Evolutionary conservation across 2,113 vertebrate species (phyloP).

Genomic region (Sebastes schlegelii): DNA sequence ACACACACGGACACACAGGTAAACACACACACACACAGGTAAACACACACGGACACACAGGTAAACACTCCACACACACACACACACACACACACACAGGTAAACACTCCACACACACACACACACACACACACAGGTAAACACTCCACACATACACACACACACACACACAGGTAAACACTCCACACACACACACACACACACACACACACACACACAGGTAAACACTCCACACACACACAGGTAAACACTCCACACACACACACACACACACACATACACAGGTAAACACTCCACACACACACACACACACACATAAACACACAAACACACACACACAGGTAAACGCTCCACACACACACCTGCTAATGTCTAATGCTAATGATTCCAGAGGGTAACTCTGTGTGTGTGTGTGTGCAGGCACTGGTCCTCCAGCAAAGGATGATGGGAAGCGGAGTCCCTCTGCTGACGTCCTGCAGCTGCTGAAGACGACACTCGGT

Average conservation of each 20-base stretch:
- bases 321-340: neutral
- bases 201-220: neutral
- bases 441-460: constrained; percentile 58
- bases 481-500: constrained; percentile 51
- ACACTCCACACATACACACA: neutral
- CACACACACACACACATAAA: neutral
- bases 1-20: no score
- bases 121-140: constrained; percentile 8
- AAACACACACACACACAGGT: neutral
- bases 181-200: neutral
- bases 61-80: neutral
- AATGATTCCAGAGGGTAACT: neutral
- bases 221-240: neutral
- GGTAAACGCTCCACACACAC: neutral
- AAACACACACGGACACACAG: no score
- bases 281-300: neutral
- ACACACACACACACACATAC: neutral
- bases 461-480: constrained; percentile 51
- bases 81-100: no score
- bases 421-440: constrained; percentile 17
- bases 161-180: constrained; percentile 15
- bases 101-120: neutral
- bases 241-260: neutral
- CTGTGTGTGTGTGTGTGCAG: constrained; percentile 13
- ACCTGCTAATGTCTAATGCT: no score